These are phyloP conservation scores for Ceyx melanurus DNA, from an alignment of 2,113 vertebrate species.

Conservation along the genomic window DNA sequence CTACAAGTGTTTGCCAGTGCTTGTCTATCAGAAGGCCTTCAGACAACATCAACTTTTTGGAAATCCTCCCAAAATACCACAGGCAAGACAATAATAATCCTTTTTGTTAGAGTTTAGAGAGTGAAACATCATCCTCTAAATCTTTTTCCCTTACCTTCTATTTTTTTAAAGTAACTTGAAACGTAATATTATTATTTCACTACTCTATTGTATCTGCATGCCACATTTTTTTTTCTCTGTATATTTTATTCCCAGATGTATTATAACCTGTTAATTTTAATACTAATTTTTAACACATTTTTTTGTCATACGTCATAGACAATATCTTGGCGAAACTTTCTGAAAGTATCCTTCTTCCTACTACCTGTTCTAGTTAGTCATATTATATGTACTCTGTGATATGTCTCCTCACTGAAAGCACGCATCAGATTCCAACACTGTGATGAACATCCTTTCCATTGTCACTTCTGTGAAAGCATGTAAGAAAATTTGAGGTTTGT, in stretches of 20 bases:
- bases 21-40: neutral
- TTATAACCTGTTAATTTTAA: neutral
- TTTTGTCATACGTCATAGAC: neutral
- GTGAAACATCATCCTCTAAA: neutral
- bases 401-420: conserved; percentile 74
- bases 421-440: conserved; percentile 77
- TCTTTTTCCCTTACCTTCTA: neutral
- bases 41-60: neutral
- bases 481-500: neutral
- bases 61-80: conserved; percentile 1
- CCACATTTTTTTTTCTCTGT: neutral
- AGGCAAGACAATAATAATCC: neutral
- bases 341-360: neutral
- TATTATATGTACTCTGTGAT: conserved; percentile 71
- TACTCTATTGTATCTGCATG: neutral
- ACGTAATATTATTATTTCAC: neutral
- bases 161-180: neutral
- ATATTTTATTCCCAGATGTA: neutral
- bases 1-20: neutral
- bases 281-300: neutral
- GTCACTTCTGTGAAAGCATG: conserved; percentile 78
- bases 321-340: neutral
- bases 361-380: conserved; percentile 50
- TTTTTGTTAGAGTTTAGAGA: neutral
- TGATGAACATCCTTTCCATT: conserved; percentile 75